Conservation (phyloP, 2,113 vertebrate genomes). For the Nycticorax nycticorax region DNA sequence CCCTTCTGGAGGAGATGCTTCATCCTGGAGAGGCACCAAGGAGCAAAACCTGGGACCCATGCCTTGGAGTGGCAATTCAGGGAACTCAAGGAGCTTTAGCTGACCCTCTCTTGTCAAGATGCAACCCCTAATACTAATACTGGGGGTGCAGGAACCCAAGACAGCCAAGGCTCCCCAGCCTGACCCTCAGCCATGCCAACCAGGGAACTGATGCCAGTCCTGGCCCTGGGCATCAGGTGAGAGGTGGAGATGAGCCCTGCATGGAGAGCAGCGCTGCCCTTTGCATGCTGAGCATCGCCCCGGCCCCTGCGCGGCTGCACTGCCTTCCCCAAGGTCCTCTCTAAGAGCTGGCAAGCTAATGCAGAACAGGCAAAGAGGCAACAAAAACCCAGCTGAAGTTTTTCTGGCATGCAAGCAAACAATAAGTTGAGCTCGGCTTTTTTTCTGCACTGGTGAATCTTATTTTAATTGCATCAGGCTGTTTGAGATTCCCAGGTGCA, state of each 20-base stretch:
- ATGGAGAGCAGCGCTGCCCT: not conserved
- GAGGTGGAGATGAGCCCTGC: not conserved
- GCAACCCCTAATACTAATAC: not conserved
- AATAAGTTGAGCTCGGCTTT: not conserved
- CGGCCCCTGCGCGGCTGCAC: not conserved
- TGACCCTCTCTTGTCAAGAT: not conserved
- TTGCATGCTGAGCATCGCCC: not conserved
- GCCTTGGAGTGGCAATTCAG: not conserved
- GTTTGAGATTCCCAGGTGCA: not conserved
- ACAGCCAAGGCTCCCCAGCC: not conserved
- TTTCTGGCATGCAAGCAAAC: not conserved
- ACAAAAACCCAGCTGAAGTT: not conserved
- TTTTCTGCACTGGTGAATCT: not conserved
- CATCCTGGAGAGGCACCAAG: not conserved
- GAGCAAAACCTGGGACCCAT: not conserved
- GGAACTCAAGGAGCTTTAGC: not conserved
- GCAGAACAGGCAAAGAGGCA: not conserved
- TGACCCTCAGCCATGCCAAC: not conserved
- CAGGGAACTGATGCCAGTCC: not conserved
- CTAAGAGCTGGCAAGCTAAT: not conserved
- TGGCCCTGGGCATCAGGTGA: not conserved
- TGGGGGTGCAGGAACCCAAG: not conserved
- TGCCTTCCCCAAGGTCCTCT: not conserved
- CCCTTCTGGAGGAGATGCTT: not conserved
- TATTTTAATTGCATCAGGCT: not conserved